Conservation (phyloP, 30 jellyfish, hydroid and myxozoan genomes). For the Catostylus mosaicus region DNA sequence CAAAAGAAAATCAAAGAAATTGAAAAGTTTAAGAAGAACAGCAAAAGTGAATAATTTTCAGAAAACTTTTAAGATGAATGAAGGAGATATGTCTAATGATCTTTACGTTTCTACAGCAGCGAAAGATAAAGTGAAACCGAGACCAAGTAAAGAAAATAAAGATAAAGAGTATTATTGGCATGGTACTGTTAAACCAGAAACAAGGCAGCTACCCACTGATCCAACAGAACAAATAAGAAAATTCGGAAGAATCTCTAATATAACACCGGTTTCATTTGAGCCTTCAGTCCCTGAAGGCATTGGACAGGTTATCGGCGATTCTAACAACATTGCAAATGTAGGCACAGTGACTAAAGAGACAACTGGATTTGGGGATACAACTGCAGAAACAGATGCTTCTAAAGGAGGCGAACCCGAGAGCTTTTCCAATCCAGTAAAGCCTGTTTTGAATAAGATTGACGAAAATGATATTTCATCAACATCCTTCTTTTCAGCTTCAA, state of each 20-base stretch:
- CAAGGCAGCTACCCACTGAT: slow-evolving; percentile 72
- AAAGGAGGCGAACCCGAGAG: slow-evolving; percentile 16
- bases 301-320: slow-evolving; percentile 45
- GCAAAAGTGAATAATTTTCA: not conserved
- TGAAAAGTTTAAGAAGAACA: not conserved
- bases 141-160: not conserved
- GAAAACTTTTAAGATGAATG: slow-evolving; percentile 19
- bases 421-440: not conserved
- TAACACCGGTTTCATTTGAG: slow-evolving; percentile 32
- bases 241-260: slow-evolving; percentile 56
- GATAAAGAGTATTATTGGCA: slow-evolving; percentile 76
- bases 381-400: not conserved
- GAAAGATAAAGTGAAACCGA: not conserved
- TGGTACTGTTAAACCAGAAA: slow-evolving; percentile 69
- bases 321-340: slow-evolving; percentile 49
- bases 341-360: slow-evolving; percentile 37
- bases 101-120: not conserved
- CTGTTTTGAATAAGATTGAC: slow-evolving; percentile 32
- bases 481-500: slow-evolving; percentile 62
- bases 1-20: not conserved
- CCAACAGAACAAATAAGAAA: slow-evolving; percentile 57
- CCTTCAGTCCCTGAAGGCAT: slow-evolving; percentile 29
- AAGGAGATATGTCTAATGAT: slow-evolving; percentile 37
- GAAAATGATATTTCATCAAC: slow-evolving; percentile 69
- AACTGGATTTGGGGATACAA: not conserved